Percentiles rank a stretch among this genome's conserved stretches.
These are phyloP conservation scores for Drosophila anomalata DNA, from an alignment of 2,888 invertebrate species.

Conservation along the genomic window DNA sequence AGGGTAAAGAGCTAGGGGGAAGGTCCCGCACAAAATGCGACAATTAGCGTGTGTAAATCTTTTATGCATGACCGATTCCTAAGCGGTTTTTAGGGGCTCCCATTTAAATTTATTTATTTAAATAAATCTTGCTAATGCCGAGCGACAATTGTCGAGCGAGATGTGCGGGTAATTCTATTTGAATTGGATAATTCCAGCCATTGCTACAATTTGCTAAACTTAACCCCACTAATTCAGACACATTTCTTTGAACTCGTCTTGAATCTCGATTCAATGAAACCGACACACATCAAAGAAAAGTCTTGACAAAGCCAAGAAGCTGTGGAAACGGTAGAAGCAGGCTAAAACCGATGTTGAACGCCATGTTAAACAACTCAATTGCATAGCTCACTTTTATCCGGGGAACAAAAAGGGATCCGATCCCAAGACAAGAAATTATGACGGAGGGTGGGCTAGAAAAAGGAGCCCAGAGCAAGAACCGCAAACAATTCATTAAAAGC, in stretches of 20 bases:
- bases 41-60: slow-evolving; percentile 78
- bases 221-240: slow-evolving; percentile 24
- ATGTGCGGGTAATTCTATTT: slow-evolving; percentile 41
- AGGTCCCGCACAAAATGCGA: slow-evolving; percentile 41
- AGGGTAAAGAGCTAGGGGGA: slow-evolving; percentile 7
- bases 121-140: slow-evolving; percentile 61
- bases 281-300: slow-evolving; percentile 35
- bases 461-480: slow-evolving; percentile 57
- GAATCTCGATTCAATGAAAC: slow-evolving; percentile 36
- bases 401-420: slow-evolving; percentile 49
- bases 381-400: slow-evolving; percentile 60
- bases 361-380: slow-evolving; percentile 77
- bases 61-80: slow-evolving; percentile 65
- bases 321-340: neutral
- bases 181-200: slow-evolving; percentile 32
- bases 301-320: slow-evolving; percentile 17
- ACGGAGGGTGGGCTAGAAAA: slow-evolving; percentile 22
- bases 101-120: slow-evolving; percentile 71
- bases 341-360: slow-evolving; percentile 56
- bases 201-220: slow-evolving; percentile 34
- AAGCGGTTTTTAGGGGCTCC: slow-evolving; percentile 66
- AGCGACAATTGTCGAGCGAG: slow-evolving; percentile 42
- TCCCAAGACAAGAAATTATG: slow-evolving; percentile 51
- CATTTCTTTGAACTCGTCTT: slow-evolving; percentile 37
- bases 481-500: slow-evolving; percentile 80